Conservation (phyloP, 1,140 invertebrate genomes). For the Brachystomella parvula region DNA sequence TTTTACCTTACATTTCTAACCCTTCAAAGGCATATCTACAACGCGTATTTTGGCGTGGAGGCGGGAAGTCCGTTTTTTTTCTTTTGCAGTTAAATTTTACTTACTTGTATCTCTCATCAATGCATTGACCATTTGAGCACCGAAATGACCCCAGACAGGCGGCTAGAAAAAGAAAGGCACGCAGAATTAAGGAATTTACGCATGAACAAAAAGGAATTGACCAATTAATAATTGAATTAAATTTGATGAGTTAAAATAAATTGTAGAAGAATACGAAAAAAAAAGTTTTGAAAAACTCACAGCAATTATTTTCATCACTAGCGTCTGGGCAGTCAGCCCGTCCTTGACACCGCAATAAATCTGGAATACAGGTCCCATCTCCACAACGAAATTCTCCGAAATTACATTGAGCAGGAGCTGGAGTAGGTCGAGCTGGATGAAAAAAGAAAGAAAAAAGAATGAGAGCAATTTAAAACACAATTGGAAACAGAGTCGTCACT, state of each 20-base stretch:
- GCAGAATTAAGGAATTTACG: constrained; percentile 23
- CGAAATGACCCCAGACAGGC: constrained; percentile 5
- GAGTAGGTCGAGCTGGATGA: background rate
- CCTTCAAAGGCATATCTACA: no score
- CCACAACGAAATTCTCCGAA: constrained; percentile 36
- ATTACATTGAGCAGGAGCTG: constrained; percentile 13
- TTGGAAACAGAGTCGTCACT: no score
- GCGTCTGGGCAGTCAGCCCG: constrained; percentile 43
- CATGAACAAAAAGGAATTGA: constrained; percentile 11
- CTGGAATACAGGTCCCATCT: constrained; percentile 18
- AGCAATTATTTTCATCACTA: constrained; percentile 47
- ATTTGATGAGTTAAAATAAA: constrained; percentile 7
- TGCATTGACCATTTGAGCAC: constrained; percentile 18
- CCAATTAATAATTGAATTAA: constrained; percentile 9
- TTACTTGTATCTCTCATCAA: constrained; percentile 7
- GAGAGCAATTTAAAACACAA: no score
- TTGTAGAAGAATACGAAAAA: background rate
- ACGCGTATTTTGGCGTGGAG: no score
- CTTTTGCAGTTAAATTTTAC: background rate
- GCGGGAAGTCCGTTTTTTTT: no score
- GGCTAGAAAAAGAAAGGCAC: background rate
- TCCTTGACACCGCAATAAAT: constrained; percentile 12
- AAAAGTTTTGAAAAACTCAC: constrained; percentile 8
- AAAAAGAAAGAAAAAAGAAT: no score
- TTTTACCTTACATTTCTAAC: no score